Evolutionary conservation across 1,140 invertebrate genomes (phyloP), one percentile per base, ranked within the genome.

Genomic region (Pollicipes pollicipes): DNA sequence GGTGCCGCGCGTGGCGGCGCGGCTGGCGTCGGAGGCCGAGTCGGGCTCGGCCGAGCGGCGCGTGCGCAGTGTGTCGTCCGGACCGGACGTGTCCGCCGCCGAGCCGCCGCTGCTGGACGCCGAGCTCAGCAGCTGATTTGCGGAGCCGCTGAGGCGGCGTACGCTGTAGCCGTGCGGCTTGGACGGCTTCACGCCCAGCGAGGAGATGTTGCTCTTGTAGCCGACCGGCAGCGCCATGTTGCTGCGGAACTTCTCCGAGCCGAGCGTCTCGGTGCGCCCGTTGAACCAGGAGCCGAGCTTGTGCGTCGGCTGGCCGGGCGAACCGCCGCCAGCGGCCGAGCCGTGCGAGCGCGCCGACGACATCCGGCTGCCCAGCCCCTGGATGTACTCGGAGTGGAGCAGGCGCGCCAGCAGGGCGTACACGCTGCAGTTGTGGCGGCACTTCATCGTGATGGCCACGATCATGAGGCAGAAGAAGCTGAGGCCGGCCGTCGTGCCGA

Each of bases 401-500:
- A 70, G 63, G 24, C 70, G 13, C 69, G 29, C 8, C 70, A 29
- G 31, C 32, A 71, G 70, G 58, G 30, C 66, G 29, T 45, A 71
- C 63, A 58, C 68, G 31, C 37, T 71, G 66, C 70, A 63, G 30
- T 28, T 35, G 17, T n/a, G 72, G 30, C 72, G 67, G 70, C 76
- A 77, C 29, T 74, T 72, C 30, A 78, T 74, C 28, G 76, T 74
- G n/a, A 76, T 71, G n/a, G 76, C 74, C 3, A 79, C 78, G 4
- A 78, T 73, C 37, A 77, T 73, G 24, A 79, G 69, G 68, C 77
- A 79, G 0, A 79, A 63, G 16, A 79, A 72, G 27, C 76, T 76
- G 26, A 79, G 68, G 3, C 76, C 78, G 71, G 76, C 77, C 69
- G 77, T 78, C 0, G 75, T 73, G 17, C 78, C 78, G 58, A 79